Evolutionary conservation across 1,140 invertebrate genomes (phyloP).

Genomic region (Micrasema minimum): DNA sequence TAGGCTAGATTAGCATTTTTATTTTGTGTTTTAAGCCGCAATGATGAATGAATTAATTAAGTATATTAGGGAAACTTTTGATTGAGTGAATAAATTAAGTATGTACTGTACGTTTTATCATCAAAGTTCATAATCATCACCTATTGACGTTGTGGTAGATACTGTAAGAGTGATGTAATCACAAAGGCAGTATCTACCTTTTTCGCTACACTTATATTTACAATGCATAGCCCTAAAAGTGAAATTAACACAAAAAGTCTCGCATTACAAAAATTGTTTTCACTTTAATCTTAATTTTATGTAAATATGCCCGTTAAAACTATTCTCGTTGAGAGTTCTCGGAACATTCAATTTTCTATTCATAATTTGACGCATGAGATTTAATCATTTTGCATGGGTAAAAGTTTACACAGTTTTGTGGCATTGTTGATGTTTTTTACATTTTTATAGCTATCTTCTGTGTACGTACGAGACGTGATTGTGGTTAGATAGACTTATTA

Average conservation of each 20-base stretch:
- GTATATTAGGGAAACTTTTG: no score
- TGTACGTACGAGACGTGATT: no score
- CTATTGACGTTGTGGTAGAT: no score
- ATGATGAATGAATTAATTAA: no score
- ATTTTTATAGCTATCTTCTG: neutral
- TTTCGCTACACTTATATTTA: neutral
- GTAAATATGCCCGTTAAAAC: slow-evolving; percentile 36
- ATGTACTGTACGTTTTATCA: no score
- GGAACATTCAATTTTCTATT: slow-evolving; percentile 41
- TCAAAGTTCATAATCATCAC: no score
- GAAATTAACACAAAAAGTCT: slow-evolving; percentile 36
- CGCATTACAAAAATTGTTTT: slow-evolving; percentile 41
- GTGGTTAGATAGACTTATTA: no score
- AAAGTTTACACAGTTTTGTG: slow-evolving; percentile 22
- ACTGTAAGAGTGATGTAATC: no score
- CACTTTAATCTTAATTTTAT: slow-evolving; percentile 46
- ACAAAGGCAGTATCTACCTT: no score
- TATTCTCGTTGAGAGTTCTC: slow-evolving; percentile 9
- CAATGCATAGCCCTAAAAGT: slow-evolving; percentile 34
- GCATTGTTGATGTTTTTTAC: slow-evolving; percentile 24
- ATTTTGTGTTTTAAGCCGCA: no score
- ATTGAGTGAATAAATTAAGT: no score
- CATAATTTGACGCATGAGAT: slow-evolving; percentile 14
- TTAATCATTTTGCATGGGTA: slow-evolving; percentile 23
- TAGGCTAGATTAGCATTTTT: no score